Conservation (phyloP, 2,113 vertebrate species). For the Lagenorhynchus albirostris region DNA sequence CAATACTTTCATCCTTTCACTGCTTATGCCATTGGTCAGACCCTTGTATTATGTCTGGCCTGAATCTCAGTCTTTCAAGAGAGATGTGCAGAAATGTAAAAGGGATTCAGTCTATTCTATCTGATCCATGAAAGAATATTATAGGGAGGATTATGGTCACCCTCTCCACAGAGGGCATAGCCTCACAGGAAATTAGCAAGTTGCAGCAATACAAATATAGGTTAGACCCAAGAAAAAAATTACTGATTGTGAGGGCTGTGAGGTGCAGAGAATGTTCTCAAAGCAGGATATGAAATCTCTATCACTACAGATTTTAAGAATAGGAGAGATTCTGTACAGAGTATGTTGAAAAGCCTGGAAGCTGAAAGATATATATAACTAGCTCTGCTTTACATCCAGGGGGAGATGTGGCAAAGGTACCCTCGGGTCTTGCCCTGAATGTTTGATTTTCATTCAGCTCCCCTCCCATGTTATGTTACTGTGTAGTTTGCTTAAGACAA, state of each 20-base stretch:
- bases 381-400: not conserved
- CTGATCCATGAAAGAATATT: conserved; percentile 44
- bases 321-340: not conserved
- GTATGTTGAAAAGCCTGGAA: not conserved
- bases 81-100: conserved; percentile 37
- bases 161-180: conserved; percentile 1
- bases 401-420: not conserved
- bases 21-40: not conserved
- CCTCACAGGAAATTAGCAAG: conserved; percentile 62
- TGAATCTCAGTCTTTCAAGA: conserved; percentile 51
- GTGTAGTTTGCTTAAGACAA: not conserved
- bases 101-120: conserved; percentile 38
- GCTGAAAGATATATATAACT: not conserved
- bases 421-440: too few relatives aligned
- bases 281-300: conserved; percentile 64
- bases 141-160: not conserved
- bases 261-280: not conserved
- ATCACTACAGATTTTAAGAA: conserved; percentile 37
- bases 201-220: not conserved
- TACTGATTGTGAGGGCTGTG: not conserved
- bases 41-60: conserved; percentile 3
- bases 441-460: not conserved
- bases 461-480: not conserved
- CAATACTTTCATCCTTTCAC: not conserved
- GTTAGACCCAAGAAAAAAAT: not conserved